Evolutionary conservation across 1,140 invertebrate species (phyloP).

Genomic region (Capitella teleta): DNA sequence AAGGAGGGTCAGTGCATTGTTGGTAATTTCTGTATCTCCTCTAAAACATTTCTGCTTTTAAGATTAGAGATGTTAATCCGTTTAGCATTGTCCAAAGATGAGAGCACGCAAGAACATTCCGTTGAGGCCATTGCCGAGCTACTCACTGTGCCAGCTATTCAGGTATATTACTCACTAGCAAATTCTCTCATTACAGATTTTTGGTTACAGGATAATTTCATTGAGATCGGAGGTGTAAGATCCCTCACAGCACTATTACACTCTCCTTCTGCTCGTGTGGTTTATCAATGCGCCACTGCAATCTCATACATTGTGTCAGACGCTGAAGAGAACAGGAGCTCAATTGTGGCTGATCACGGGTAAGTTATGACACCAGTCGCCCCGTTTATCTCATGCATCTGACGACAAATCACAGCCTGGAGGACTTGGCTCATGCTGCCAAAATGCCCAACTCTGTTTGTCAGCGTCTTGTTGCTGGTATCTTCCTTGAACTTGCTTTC

Average conservation of each 20-base stretch:
- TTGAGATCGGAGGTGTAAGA: slow-evolving; percentile 27
- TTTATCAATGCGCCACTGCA: slow-evolving; percentile 27
- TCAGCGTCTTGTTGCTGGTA: slow-evolving; percentile 29
- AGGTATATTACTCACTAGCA: slow-evolving; percentile 21
- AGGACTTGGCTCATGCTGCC: slow-evolving; percentile 29
- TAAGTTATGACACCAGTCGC: slow-evolving; percentile 13
- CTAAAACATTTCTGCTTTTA: slow-evolving; percentile 7
- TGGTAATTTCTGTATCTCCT: neutral
- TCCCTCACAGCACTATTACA: slow-evolving; percentile 28
- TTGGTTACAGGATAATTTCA: slow-evolving; percentile 29
- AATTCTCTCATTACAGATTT: neutral
- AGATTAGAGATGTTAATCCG: slow-evolving; percentile 28
- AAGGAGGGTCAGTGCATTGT: slow-evolving; percentile 23
- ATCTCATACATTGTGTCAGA: slow-evolving; percentile 33
- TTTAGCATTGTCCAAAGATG: slow-evolving; percentile 25
- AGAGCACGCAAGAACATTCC: slow-evolving; percentile 32
- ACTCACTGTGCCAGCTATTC: slow-evolving; percentile 32
- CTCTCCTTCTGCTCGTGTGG: slow-evolving; percentile 21
- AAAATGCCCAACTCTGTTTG: slow-evolving; percentile 20
- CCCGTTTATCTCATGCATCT: neutral
- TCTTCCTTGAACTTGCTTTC: slow-evolving; percentile 33
- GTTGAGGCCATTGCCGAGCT: slow-evolving; percentile 34
- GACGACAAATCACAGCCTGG: slow-evolving; percentile 16
- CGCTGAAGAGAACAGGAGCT: slow-evolving; percentile 27
- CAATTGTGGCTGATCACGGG: slow-evolving; percentile 32